A percentile compares a stretch with the other conserved stretches of the same genome.
phyloP scores from a whole-genome alignment of 2,797 vertebrate genomes.

The Pagetopsis macropterus region DNA sequence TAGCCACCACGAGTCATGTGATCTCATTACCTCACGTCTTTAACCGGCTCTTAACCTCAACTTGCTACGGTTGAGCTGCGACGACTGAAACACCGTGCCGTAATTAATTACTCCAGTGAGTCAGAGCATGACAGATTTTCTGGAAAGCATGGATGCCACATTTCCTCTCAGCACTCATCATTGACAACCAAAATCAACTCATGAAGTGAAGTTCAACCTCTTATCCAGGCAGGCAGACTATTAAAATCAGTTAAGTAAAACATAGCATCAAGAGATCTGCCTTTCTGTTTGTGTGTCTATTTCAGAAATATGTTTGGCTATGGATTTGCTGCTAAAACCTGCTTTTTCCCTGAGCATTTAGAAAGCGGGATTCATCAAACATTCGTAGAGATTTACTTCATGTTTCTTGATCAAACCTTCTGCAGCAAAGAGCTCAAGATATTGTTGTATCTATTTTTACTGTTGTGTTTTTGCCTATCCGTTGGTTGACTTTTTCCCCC shows the following conservation, averaged over 20 bases:
- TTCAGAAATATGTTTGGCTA: constrained; percentile 13
- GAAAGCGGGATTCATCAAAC: constrained; percentile 42
- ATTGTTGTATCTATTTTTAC: constrained; percentile 64
- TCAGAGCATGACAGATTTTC: constrained; percentile 20
- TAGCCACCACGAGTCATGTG: constrained; percentile 9
- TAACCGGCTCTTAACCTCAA: constrained; percentile 36
- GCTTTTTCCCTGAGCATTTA: constrained; percentile 12
- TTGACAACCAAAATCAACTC: constrained; percentile 6
- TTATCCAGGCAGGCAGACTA: not conserved
- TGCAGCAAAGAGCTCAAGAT: constrained; percentile 50
- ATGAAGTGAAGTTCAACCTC: not conserved
- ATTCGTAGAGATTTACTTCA: constrained; percentile 53
- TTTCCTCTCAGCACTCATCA: not conserved
- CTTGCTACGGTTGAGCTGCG: constrained; percentile 23
- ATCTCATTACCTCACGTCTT: constrained; percentile 29
- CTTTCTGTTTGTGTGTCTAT: not conserved
- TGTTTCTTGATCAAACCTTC: constrained; percentile 47
- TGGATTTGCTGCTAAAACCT: constrained; percentile 34
- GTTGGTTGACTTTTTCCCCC: constrained; percentile 40
- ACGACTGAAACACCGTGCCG: constrained; percentile 20
- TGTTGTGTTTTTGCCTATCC: constrained; percentile 42
- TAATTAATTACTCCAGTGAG: constrained; percentile 46
- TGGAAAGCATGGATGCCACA: not conserved
- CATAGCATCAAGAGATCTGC: constrained; percentile 5
- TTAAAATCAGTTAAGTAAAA: constrained; percentile 14